Conservation (phyloP, 30 jellyfish, hydroid and myxozoan genomes). For the Catostylus mosaicus region DNA sequence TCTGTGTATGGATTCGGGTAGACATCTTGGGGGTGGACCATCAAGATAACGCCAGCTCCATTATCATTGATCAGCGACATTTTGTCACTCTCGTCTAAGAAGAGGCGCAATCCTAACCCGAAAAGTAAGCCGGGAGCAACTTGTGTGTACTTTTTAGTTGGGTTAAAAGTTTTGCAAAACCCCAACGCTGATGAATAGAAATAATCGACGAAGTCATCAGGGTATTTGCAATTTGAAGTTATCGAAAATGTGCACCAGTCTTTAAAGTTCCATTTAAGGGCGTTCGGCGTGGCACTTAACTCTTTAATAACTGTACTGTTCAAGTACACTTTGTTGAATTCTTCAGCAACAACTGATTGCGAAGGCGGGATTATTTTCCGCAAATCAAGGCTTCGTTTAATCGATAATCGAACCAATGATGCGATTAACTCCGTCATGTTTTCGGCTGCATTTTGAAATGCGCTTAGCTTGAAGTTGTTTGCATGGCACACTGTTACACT, state of each 20-base stretch:
- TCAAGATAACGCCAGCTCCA: conserved; percentile 22
- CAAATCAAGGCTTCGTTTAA: background rate
- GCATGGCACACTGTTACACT: conserved; percentile 58
- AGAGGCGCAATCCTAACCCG: conserved; percentile 11
- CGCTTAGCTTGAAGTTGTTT: conserved; percentile 34
- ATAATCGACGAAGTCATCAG: conserved; percentile 34
- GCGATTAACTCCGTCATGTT: background rate
- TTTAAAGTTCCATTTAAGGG: conserved; percentile 16
- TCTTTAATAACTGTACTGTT: conserved; percentile 26
- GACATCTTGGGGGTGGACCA: conserved; percentile 51
- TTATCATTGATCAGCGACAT: conserved; percentile 18
- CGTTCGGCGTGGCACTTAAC: conserved; percentile 22
- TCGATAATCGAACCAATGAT: background rate
- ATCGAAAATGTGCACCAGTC: conserved; percentile 47
- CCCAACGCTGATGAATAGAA: conserved; percentile 21
- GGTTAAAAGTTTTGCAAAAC: conserved; percentile 44
- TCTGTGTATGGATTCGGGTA: conserved; percentile 54
- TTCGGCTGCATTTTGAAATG: background rate
- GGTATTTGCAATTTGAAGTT: background rate
- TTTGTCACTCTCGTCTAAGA: conserved; percentile 27
- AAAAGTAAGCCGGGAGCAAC: conserved; percentile 39
- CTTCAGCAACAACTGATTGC: conserved; percentile 8
- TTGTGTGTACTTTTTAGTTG: conserved; percentile 11
- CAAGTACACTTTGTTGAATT: background rate
- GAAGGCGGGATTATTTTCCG: background rate